Base-by-base conservation (phyloP, 2,888 invertebrate species). In the Lepidocyrtinus sp. region DNA sequence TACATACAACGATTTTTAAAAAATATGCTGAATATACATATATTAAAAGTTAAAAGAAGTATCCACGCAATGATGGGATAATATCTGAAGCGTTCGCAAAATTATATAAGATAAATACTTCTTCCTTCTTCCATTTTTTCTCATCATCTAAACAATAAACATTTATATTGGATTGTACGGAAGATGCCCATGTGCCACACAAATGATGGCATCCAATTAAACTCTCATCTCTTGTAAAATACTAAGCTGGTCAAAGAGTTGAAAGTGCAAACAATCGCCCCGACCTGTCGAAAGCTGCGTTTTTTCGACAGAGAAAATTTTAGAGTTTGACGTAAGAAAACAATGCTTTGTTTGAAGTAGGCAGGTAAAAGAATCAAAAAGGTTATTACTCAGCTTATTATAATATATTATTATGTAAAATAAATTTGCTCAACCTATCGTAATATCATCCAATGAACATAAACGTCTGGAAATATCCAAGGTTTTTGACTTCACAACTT, bases 111-210 rank as follows among this genome's bases (percentile, higher is more conserved):
- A 50, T 1, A 7, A 12, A 2, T 50, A 17, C 50, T 50, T 50
- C 50, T 7, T 50, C 50, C 15, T 50, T 12, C 50, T 50, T 12
- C 63, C 15, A 22, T 25, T 63, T 61, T 63, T 63, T 63, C 63
- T 63, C 63, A 63, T 63, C 2, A 63, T 24, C 24, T 62, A 17
- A 12, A 7, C 62, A 12, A 62, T n/a, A 17, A 12, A 45, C 45
- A 45, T 45, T 45, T 9, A 45, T 45, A 9, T 45, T 45, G 55
- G n/a, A 12, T 55, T 17, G 55, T 12, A 55, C 12, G 9, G 17
- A 61, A 61, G 5, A 5, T 61, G n/a, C n/a, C n/a, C n/a, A n/a
- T n/a, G n/a, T n/a, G n/a, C 61, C 24, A 24, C 21, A 61, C 17
- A 22, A 55, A 55, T 55, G 5, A 55, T 55, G 15, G 36, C 50